Evolutionary conservation across 2,888 invertebrate genomes (phyloP).

Genomic region (Anodontia alba): DNA sequence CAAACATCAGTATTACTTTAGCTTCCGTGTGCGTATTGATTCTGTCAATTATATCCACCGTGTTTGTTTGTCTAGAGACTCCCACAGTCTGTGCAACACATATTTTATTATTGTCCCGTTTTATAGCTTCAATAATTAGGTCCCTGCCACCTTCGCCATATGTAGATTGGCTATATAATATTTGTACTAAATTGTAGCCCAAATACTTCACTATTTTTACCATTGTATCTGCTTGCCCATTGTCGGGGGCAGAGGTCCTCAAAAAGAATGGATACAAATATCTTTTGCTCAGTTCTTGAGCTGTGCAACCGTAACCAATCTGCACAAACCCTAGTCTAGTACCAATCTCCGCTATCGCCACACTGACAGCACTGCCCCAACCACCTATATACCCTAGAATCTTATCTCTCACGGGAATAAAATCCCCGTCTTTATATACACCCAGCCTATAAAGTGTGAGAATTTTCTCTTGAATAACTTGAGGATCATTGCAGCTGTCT

Average conservation of each 20-base stretch:
- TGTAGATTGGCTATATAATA: slow-evolving; percentile 31
- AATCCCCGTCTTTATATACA: slow-evolving; percentile 14
- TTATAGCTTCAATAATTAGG: background rate
- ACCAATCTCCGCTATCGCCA: slow-evolving; percentile 21
- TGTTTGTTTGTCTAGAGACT: background rate
- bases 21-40: background rate
- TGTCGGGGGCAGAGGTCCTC: slow-evolving; percentile 35
- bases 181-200: slow-evolving; percentile 31
- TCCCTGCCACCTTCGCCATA: slow-evolving; percentile 26
- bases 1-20: slow-evolving; percentile 18
- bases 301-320: slow-evolving; percentile 33
- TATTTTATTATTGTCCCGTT: background rate
- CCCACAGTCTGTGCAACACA: slow-evolving; percentile 15
- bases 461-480: slow-evolving; percentile 24
- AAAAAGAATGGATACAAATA: slow-evolving; percentile 33
- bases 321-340: slow-evolving; percentile 16
- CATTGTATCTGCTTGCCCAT: slow-evolving; percentile 27
- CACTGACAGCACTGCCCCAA: slow-evolving; percentile 23
- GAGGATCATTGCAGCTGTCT: slow-evolving; percentile 29
- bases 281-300: slow-evolving; percentile 22
- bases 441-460: slow-evolving; percentile 18
- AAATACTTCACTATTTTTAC: slow-evolving; percentile 31
- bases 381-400: slow-evolving; percentile 26
- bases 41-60: background rate
- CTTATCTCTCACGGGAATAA: background rate